phyloP scores from a whole-genome alignment of 2,888 invertebrate species.

The Eurois occulta region DNA sequence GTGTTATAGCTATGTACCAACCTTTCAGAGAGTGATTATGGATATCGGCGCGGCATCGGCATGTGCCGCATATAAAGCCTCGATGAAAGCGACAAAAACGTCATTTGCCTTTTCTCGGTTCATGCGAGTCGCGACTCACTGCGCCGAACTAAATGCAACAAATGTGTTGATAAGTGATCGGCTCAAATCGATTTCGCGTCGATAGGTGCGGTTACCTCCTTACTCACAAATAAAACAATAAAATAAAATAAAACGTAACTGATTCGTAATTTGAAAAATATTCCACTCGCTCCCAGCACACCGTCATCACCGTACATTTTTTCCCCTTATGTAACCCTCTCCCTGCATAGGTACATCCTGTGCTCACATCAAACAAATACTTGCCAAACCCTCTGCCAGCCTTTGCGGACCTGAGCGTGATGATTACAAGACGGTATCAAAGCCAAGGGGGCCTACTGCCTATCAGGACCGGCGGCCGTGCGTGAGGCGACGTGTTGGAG shows the following conservation, averaged over 20 bases:
- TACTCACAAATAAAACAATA: neutral
- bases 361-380: slow-evolving; percentile 28
- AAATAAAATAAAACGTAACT: neutral
- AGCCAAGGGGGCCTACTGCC: slow-evolving; percentile 28
- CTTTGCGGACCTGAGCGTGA: slow-evolving; percentile 56
- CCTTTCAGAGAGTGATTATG: neutral
- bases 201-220: neutral
- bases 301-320: neutral
- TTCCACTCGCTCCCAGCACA: neutral
- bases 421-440: slow-evolving; percentile 54
- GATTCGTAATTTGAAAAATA: slow-evolving; percentile 7
- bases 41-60: neutral
- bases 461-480: slow-evolving; percentile 53
- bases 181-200: neutral
- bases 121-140: neutral
- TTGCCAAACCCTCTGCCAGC: slow-evolving; percentile 29
- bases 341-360: slow-evolving; percentile 20
- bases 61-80: neutral
- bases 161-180: neutral
- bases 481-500: slow-evolving; percentile 41
- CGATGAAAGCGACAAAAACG: neutral
- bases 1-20: slow-evolving; percentile 4
- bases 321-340: no score
- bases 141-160: neutral
- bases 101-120: neutral